Conservation (phyloP, 2,113 vertebrate genomes). For the Tympanuchus pallidicinctus region DNA sequence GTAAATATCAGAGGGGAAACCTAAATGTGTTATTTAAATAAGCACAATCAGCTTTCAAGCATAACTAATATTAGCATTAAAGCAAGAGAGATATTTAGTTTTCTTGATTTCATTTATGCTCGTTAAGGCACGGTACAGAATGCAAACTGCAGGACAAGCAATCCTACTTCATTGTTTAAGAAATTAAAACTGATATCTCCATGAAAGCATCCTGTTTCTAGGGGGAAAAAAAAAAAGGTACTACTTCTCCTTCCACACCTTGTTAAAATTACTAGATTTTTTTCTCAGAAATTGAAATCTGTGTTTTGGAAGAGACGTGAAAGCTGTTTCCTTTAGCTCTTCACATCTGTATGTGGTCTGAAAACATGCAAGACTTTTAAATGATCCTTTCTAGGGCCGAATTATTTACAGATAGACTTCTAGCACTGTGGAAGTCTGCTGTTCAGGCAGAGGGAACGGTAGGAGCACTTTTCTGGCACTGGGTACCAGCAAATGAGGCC, state of each 20-base stretch:
- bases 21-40: slow-evolving; percentile 36
- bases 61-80: not conserved
- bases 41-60: not conserved
- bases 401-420: not conserved
- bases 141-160: not conserved
- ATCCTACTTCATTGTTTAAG: not conserved
- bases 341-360: not conserved
- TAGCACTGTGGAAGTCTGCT: not conserved
- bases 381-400: not conserved
- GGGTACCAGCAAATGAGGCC: not conserved
- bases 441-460: accelerated
- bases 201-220: not conserved
- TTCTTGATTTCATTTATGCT: not conserved
- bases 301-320: not conserved
- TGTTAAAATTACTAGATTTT: not conserved
- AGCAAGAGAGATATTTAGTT: not conserved
- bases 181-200: not conserved
- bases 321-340: not conserved
- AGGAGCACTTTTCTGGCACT: not conserved
- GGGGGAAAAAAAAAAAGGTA: not conserved
- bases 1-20: not conserved
- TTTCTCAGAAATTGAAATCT: not conserved
- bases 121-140: not conserved
- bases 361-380: not conserved
- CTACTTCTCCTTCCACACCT: not conserved